Base-by-base conservation (phyloP, 2,797 vertebrate genomes). In the Poecilia picta region DNA sequence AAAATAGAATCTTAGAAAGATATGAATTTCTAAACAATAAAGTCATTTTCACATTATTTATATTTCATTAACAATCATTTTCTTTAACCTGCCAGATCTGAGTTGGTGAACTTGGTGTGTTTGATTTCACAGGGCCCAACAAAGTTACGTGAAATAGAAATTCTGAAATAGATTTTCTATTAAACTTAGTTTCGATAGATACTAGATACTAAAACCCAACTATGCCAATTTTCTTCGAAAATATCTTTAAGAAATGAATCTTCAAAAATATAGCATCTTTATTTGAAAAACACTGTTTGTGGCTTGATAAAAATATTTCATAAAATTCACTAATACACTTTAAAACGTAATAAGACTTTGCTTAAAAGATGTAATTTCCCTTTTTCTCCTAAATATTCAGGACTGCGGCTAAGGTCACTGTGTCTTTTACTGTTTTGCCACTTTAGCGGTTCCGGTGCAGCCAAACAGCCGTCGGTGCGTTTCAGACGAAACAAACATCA, bases 401-500 rank as follows among this genome's bases (percentile, higher is more conserved):
- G 5, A 41, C 23, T 43, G 39, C 1, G 0, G 64, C 39, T 41
- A 39, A 66, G 20, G 39, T 68, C 64, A 68, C 20, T 12, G 20
- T 53, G 13, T 79, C 12, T 0, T 8, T 75, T 2, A 77, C 73
- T 74, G 55, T 43, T 84, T 66, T 73, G 23, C 51, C 62, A 41
- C 2, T 79, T 41, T 77, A 98, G 97, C 92, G 88, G 89, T 84
- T 93, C 96, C 72, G 95, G 91, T 72, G 85, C 91, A 81, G 94
- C 94, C 79, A 97, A 96, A 80, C 97, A 97, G 86, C 97, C 98
- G 7, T 93, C 92, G 33, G 96, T 99, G 72, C 97, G 97, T 89
- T 99, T 99, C 94, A 97, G 98, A 90, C 97, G 98, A 87, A 99
- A 99, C 93, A 99, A 99, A 87, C 98, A 99, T 92, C 98, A 99